A percentile compares a stretch with the other conserved stretches of the same genome.
Evolutionary conservation across 2,113 vertebrate genomes (phyloP).

Genomic region (Onychostruthus taczanowskii): DNA sequence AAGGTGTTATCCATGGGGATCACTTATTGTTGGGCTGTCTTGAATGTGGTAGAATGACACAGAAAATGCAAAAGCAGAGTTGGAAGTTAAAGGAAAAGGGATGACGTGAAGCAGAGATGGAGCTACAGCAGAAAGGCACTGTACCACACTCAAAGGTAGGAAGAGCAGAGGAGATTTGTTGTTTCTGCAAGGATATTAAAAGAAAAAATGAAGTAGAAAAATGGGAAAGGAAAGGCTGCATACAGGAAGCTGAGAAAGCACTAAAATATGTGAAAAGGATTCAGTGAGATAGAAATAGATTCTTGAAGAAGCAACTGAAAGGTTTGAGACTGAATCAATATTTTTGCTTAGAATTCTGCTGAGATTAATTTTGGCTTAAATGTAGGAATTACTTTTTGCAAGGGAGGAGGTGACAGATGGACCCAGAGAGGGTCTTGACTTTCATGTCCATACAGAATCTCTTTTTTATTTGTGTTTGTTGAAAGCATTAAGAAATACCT

Average conservation of each 20-base stretch:
- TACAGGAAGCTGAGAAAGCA: not conserved
- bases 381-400: not conserved
- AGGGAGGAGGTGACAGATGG: not conserved
- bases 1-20: not conserved
- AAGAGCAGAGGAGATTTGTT: not conserved
- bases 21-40: not conserved
- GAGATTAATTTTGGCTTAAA: conserved; percentile 19
- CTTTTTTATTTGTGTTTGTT: conserved; percentile 38
- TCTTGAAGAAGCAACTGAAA: not conserved
- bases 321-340: not conserved
- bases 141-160: not conserved
- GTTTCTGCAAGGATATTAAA: not conserved
- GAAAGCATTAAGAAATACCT: conserved; percentile 24
- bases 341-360: conserved; percentile 41
- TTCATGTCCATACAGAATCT: not conserved
- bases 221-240: not conserved
- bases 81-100: not conserved
- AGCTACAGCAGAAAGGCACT: not conserved
- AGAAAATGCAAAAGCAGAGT: not conserved
- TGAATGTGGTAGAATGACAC: not conserved
- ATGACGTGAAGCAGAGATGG: not conserved
- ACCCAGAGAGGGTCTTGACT: conserved; percentile 3
- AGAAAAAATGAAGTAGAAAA: not conserved
- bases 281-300: not conserved
- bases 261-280: not conserved